Base-by-base conservation (phyloP, 2,888 invertebrate species). In the Criorhina ranunculi region DNA sequence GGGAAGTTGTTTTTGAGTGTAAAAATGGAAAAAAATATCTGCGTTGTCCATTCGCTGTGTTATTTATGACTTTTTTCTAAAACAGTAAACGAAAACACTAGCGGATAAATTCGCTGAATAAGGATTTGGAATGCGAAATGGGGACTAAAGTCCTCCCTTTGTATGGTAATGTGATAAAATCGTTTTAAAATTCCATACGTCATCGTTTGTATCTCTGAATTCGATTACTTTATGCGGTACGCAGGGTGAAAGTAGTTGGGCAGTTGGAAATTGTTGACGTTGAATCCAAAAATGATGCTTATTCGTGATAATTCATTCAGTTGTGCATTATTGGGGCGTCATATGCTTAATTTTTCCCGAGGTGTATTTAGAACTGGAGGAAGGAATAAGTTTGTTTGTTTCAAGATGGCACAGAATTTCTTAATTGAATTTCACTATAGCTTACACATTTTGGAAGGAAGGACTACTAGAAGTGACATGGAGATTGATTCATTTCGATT, bases 51-150 rank as follows among this genome's bases (percentile, higher is more conserved):
- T 57, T 49, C 42, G 55, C 46, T 44, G 66, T 33, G 57, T 73
- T 66, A 78, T 78, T 78, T 78, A 78, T 78, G 73, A 51, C 73
- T 35, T 60, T 19, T 24, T 51, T 66, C 66, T 53, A 73, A 66
- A 64, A 59, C 49, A 72, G 37, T 4, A 24, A 73, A 57, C 9
- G 40, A 12, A 66, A 72, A 51, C 17, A 12, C 37, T 9, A 8
- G 29, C n/a, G 17, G 19, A 24, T 35, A 44, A n/a, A 24, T 62
- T 55, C 44, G 67, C 59, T 67, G 76, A 67, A 57, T 57, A 29
- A 53, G 55, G 17, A 59, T 49, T 66, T 33, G 55, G 33, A 64
- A 73, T 55, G 11, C 24, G 29, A 44, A 59, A 40, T 8, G n/a
- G 40, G n/a, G n/a, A 12, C 42, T 44, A 9, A 19, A 31, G 42